Conservation (phyloP, 2,888 invertebrate species). For the Tinea semifulvella region DNA sequence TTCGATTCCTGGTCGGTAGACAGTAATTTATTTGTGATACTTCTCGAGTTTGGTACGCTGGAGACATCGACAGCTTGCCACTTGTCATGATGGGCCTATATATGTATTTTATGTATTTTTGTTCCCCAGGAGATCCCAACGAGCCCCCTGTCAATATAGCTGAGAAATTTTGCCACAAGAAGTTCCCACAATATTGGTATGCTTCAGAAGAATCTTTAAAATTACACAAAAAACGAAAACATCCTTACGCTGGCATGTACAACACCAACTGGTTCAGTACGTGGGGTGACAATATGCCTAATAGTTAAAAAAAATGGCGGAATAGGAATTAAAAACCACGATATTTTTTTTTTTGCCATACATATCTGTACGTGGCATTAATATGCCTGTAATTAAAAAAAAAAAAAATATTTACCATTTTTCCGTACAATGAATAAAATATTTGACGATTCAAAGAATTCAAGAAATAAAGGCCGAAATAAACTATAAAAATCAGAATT, state of each 20-base stretch:
- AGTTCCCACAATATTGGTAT: slow-evolving; percentile 53
- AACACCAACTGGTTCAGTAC: slow-evolving; percentile 44
- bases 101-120: too few species aligned
- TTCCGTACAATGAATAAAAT: neutral
- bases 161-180: slow-evolving; percentile 42
- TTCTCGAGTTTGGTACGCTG: too few species aligned
- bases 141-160: slow-evolving; percentile 47
- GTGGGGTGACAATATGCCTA: slow-evolving; percentile 43
- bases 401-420: neutral
- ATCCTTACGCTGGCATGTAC: slow-evolving; percentile 49
- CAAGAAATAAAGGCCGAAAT: too few species aligned
- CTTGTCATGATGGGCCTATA: too few species aligned
- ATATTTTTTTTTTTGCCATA: neutral
- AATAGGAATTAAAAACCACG: neutral
- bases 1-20: too few species aligned
- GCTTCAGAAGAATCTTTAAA: slow-evolving; percentile 52
- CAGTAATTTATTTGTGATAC: too few species aligned
- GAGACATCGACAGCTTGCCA: too few species aligned
- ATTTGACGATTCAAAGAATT: too few species aligned
- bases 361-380: neutral
- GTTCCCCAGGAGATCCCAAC: slow-evolving; percentile 40
- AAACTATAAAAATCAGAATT: too few species aligned
- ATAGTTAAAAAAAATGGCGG: slow-evolving; percentile 36
- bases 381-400: neutral
- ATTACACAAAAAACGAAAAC: slow-evolving; percentile 53